Evolutionary conservation across 2,888 invertebrate genomes (phyloP).

Genomic region (Tenodera sinensis): DNA sequence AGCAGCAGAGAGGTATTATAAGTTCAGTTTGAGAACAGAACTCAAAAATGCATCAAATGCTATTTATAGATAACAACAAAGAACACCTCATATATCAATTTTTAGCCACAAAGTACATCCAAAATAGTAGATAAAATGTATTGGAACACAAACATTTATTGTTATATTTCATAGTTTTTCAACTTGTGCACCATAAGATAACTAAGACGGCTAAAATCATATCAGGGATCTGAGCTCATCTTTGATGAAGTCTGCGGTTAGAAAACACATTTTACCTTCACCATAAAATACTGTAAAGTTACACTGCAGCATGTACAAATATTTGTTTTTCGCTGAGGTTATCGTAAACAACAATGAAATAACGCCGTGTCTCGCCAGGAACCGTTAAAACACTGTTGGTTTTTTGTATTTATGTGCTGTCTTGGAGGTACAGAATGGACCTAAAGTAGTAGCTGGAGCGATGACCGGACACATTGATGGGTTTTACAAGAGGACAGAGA

Average conservation of each 20-base stretch:
- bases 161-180: too few species aligned
- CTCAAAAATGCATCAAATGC: too few species aligned
- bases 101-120: too few species aligned
- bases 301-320: background rate
- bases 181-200: too few species aligned
- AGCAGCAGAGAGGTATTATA: too few species aligned
- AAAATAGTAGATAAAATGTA: too few species aligned
- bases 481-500: background rate
- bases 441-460: background rate
- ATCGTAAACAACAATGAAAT: background rate
- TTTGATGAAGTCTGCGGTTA: background rate
- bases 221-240: background rate
- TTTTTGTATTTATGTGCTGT: background rate
- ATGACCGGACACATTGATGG: background rate
- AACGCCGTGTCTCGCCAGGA: background rate
- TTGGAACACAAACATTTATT: too few species aligned
- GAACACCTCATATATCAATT: too few species aligned
- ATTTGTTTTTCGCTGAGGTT: background rate
- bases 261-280: background rate
- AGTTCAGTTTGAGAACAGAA: too few species aligned
- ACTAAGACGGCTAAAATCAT: too few species aligned
- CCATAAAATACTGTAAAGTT: background rate
- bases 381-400: background rate
- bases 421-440: background rate
- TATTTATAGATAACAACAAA: too few species aligned